Evolutionary conservation across 2,113 vertebrate genomes (phyloP).

Genomic region (Oenanthe oenanthe): DNA sequence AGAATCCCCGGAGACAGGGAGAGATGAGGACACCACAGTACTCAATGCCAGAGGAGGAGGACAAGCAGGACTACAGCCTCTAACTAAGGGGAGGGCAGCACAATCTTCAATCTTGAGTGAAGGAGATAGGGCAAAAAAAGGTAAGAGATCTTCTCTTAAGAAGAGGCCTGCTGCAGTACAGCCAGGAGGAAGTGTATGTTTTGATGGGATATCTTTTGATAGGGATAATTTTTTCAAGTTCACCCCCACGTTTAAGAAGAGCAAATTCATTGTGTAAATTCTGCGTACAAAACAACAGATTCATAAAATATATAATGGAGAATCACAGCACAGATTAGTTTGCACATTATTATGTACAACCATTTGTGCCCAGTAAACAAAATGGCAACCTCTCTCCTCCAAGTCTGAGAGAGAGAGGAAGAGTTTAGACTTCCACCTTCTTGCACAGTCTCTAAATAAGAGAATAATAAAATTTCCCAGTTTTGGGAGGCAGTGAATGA

Average conservation of each 20-base stretch:
- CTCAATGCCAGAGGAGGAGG: neutral
- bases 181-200: neutral
- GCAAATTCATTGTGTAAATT: neutral
- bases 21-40: slow-evolving; percentile 41
- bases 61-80: neutral
- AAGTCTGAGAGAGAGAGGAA: neutral
- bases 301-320: neutral
- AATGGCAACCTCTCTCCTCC: neutral
- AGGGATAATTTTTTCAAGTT: neutral
- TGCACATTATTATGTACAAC: neutral
- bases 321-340: neutral
- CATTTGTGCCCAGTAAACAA: neutral
- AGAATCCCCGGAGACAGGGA: slow-evolving; percentile 63
- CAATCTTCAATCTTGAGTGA: neutral
- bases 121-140: neutral
- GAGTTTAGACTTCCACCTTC: neutral
- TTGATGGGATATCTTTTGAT: neutral
- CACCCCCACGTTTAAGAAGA: neutral
- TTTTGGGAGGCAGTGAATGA: neutral
- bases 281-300: neutral
- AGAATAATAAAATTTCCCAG: neutral
- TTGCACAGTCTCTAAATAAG: slow-evolving; percentile 49
- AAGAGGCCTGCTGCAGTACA: slow-evolving; percentile 9
- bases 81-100: neutral
- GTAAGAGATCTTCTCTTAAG: slow-evolving; percentile 25